A percentile compares a stretch with the other conserved stretches of the same genome.
Conservation (phyloP, 2,888 invertebrate species). For the Anoplius nigerrimus region DNA sequence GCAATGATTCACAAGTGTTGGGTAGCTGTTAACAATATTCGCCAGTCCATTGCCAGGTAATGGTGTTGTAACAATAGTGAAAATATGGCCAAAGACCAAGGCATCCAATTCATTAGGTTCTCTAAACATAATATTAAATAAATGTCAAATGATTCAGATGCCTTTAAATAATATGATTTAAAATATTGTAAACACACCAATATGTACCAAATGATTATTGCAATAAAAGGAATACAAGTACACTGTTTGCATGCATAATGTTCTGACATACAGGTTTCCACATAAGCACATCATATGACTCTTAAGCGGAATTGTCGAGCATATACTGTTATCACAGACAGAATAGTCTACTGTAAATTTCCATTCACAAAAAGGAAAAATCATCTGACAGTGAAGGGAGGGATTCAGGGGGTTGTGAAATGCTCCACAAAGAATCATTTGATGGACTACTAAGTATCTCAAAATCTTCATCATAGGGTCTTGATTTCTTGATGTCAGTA, state of each 20-base stretch:
- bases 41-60: constrained; percentile 89
- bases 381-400: constrained; percentile 51
- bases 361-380: constrained; percentile 39
- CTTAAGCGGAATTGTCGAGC: neutral
- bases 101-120: constrained; percentile 97
- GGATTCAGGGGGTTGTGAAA: constrained; percentile 49
- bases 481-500: constrained; percentile 14
- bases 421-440: constrained; percentile 58
- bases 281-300: neutral
- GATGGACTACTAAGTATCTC: constrained; percentile 52
- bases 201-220: neutral
- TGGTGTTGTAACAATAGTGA: constrained; percentile 92
- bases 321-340: neutral
- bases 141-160: constrained; percentile 25
- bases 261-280: neutral
- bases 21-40: constrained; percentile 85
- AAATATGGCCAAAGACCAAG: constrained; percentile 97
- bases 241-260: constrained; percentile 2
- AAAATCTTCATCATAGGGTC: constrained; percentile 46
- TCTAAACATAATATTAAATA: constrained; percentile 54
- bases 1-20: constrained; percentile 88
- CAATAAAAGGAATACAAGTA: neutral
- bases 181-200: neutral
- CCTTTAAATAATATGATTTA: constrained; percentile 10
- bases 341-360: neutral